phyloP scores from a whole-genome alignment of 1,140 invertebrate species.

The Nasonia vitripennis region DNA sequence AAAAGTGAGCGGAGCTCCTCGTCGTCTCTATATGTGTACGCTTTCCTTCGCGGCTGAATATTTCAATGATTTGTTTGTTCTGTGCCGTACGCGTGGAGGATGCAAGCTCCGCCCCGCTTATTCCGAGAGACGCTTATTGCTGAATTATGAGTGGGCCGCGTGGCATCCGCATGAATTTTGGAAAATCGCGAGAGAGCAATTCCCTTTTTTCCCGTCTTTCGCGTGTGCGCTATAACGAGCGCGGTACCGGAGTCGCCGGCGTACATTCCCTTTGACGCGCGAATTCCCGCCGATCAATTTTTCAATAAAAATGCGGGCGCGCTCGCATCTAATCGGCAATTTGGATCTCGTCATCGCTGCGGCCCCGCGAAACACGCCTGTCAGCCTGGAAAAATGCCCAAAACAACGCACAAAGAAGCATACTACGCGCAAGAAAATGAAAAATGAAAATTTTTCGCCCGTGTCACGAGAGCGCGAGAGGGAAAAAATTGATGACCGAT shows the following conservation, averaged over 20 bases:
- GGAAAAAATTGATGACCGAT: conserved; percentile 35
- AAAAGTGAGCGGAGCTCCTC: neutral
- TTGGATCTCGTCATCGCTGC: neutral
- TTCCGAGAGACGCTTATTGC: no score
- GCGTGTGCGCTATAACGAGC: no score
- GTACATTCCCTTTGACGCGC: no score
- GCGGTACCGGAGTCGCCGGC: no score
- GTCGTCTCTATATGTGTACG: no score
- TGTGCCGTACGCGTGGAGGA: neutral
- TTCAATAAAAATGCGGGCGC: neutral
- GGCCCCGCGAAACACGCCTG: neutral
- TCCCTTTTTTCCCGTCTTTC: no score
- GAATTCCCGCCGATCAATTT: no score
- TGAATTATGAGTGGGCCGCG: neutral
- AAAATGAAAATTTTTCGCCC: conserved; percentile 25
- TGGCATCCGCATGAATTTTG: no score
- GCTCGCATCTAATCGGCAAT: neutral
- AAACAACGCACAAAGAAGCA: neutral
- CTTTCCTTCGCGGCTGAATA: neutral
- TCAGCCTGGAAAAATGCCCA: neutral
- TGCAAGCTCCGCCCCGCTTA: neutral
- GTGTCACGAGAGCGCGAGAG: neutral
- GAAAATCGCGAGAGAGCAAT: no score
- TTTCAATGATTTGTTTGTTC: neutral
- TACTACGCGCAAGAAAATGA: neutral